These are phyloP conservation scores for Lordiphosa fenestrarum DNA, from an alignment of 2,888 invertebrate genomes.

Conservation along the genomic window DNA sequence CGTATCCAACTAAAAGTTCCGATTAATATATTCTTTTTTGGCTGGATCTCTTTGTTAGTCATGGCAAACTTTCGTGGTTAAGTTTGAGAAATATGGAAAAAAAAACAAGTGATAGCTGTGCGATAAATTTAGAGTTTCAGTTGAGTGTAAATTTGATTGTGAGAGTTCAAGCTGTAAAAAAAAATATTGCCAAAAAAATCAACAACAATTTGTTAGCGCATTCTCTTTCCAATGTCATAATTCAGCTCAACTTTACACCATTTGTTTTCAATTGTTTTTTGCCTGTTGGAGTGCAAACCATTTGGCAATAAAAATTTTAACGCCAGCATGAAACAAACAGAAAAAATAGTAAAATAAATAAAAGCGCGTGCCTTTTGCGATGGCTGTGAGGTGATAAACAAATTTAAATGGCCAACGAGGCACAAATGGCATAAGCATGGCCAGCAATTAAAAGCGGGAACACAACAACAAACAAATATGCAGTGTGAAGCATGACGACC, in stretches of 20 bases:
- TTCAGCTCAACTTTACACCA: slow-evolving; percentile 10
- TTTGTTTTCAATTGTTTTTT: slow-evolving; percentile 14
- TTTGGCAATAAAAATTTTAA: slow-evolving; percentile 45
- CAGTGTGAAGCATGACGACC: slow-evolving; percentile 6
- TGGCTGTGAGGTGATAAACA: slow-evolving; percentile 28
- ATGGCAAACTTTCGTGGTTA: too few species aligned
- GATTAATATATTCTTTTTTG: too few species aligned
- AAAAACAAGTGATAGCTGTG: too few species aligned
- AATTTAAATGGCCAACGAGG: slow-evolving; percentile 25
- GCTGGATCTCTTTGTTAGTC: too few species aligned
- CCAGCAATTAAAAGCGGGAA: slow-evolving; percentile 5
- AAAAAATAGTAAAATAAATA: slow-evolving; percentile 12
- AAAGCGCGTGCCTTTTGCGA: slow-evolving; percentile 19
- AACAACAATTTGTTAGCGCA: too few species aligned
- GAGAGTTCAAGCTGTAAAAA: too few species aligned
- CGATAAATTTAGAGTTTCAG: too few species aligned
- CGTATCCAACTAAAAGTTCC: too few species aligned
- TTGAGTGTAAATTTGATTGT: too few species aligned
- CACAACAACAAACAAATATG: slow-evolving; percentile 6
- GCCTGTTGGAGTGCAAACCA: slow-evolving; percentile 20
- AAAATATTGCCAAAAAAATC: too few species aligned
- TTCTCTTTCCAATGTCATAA: slow-evolving; percentile 17
- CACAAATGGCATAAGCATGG: slow-evolving; percentile 17
- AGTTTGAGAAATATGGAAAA: too few species aligned
- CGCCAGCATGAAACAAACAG: slow-evolving; percentile 36